These are phyloP conservation scores for Drosophila rhopaloa DNA, from an alignment of 1,140 invertebrate genomes.

Conservation along the genomic window DNA sequence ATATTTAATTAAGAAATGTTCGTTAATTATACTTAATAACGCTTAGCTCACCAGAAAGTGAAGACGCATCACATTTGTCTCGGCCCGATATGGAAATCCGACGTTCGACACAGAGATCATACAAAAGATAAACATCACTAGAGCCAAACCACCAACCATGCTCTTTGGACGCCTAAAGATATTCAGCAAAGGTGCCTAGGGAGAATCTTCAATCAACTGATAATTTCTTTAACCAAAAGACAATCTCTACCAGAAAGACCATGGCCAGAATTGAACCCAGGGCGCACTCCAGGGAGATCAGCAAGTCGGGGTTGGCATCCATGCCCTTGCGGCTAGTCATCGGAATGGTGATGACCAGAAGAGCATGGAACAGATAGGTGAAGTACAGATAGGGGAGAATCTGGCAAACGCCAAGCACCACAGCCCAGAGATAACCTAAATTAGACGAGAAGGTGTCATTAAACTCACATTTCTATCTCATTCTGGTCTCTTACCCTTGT, in stretches of 20 bases:
- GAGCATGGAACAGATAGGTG: constrained; percentile 87
- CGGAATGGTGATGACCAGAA: constrained; percentile 89
- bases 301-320: constrained; percentile 87
- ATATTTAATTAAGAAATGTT: too few relatives aligned
- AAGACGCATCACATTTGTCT: constrained; percentile 89
- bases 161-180: constrained; percentile 60
- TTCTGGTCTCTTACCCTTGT: constrained; percentile 58
- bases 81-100: constrained; percentile 91
- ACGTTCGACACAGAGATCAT: constrained; percentile 87
- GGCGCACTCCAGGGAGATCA: constrained; percentile 85
- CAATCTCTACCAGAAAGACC: constrained; percentile 64
- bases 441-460: too few relatives aligned
- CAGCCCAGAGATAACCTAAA: constrained; percentile 86
- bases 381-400: constrained; percentile 85
- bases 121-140: constrained; percentile 86
- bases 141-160: constrained; percentile 67
- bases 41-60: constrained; percentile 87
- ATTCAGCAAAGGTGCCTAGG: constrained; percentile 63
- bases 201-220: background rate
- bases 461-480: background rate
- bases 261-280: constrained; percentile 76
- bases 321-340: constrained; percentile 88
- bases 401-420: constrained; percentile 85
- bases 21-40: too few relatives aligned
- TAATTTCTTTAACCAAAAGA: background rate